These are phyloP conservation scores for Merodon equestris DNA, from an alignment of 2,888 invertebrate genomes.

Conservation along the genomic window DNA sequence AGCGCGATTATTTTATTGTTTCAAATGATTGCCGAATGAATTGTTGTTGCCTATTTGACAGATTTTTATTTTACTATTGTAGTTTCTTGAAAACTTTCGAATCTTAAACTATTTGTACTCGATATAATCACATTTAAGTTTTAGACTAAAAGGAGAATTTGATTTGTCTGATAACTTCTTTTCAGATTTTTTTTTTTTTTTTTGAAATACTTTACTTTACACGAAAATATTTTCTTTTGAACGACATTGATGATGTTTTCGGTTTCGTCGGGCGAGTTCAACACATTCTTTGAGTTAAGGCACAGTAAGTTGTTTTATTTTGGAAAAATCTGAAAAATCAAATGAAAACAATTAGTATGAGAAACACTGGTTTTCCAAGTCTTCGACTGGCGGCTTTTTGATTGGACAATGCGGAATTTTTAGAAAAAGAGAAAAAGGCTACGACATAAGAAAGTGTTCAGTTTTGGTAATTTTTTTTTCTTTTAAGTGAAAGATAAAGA, in stretches of 20 bases:
- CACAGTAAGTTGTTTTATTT: slow-evolving; percentile 9
- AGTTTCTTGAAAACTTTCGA: slow-evolving; percentile 20
- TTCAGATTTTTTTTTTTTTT: slow-evolving; percentile 1
- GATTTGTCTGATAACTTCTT: neutral
- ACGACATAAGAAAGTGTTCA: no score
- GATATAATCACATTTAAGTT: slow-evolving; percentile 53
- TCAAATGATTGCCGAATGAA: neutral
- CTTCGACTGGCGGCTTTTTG: slow-evolving; percentile 44
- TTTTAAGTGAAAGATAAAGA: no score
- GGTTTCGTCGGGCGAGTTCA: slow-evolving; percentile 7
- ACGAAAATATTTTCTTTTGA: slow-evolving; percentile 73
- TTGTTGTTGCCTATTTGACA: no score
- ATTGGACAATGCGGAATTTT: neutral
- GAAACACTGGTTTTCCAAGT: neutral
- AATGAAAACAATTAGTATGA: slow-evolving; percentile 31
- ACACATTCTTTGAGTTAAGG: slow-evolving; percentile 15
- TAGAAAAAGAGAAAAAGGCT: no score
- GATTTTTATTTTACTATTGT: no score
- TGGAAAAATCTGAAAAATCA: slow-evolving; percentile 48
- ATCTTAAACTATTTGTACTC: slow-evolving; percentile 56
- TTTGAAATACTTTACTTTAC: slow-evolving; percentile 49
- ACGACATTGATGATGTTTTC: slow-evolving; percentile 74
- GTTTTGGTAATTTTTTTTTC: neutral
- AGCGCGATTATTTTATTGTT: slow-evolving; percentile 7
- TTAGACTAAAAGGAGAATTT: slow-evolving; percentile 1